Base-by-base conservation (phyloP, 2,797 vertebrate species). In the Megalops cyprinoides region DNA sequence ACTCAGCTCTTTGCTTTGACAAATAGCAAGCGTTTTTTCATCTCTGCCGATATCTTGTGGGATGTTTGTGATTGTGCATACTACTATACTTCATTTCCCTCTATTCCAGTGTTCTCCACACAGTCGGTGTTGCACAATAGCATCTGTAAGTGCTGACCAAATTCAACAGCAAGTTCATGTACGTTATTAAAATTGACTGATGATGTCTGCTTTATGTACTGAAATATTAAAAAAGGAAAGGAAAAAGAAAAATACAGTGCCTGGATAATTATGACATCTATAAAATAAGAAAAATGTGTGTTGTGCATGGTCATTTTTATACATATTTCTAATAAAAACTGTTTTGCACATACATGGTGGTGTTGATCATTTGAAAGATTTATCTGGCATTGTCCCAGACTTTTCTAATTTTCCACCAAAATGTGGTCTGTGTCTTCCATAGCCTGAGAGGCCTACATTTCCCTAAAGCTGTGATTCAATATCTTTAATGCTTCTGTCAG, bases 251-350 rank as follows among this genome's bases (percentile, higher is more conserved):
- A 92, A 91, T 90, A 80, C 95, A 97, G 97, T 98, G 97, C 97
- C 97, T 98, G 97, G 96, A 95, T 97, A 97, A 96, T 92, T 94
- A 91, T 94, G 96, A 97, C 94, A 93, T 95, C 96, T 94, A 91
- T 94, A 92, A 94, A 93, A 94, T 83, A 95, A 95, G 91, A 91
- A 88, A 91, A 92, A 92, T n/a, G 95, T 95, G 96, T 98, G 96
- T 98, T 94, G 95, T 94, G 97, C 97, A 99, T 99, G 97, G 96
- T 94, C 93, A 95, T 93, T 97, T 97, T 97, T 96, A 96, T 97
- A 98, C 95, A 84, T 93, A 96, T 98, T 99, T 99, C 96, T 98
- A 98, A 98, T 98, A 98, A 98, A 96, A 90, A 93, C 97, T 91
- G 94, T 97, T 98, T 97, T 95, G 92, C 96, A 98, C 93, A 90